Conservation (phyloP, 1,140 invertebrate genomes). For the Drosophila rhopaloa region DNA sequence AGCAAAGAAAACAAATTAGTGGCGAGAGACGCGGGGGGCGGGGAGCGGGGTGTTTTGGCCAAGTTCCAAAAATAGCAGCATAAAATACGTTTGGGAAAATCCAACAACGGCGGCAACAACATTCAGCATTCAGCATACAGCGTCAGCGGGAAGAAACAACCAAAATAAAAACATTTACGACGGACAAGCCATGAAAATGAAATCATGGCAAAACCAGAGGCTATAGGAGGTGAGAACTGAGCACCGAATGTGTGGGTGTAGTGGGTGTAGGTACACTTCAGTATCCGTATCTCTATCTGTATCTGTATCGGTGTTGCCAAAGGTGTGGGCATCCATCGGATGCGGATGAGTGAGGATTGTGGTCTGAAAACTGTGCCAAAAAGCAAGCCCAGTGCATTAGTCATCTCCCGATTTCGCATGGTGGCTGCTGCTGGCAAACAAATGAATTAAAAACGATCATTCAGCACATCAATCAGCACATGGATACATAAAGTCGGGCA, state of each 20-base stretch:
- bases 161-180: conserved; percentile 72
- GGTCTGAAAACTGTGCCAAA: conserved; percentile 70
- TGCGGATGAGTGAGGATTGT: conserved; percentile 62
- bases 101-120: conserved; percentile 30
- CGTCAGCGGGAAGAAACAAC: conserved; percentile 27
- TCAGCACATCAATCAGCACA: conserved; percentile 78
- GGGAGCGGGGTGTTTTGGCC: conserved; percentile 27
- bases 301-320: neutral
- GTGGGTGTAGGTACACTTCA: conserved; percentile 22
- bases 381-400: conserved; percentile 59
- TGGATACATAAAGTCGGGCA: conserved; percentile 39
- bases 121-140: neutral
- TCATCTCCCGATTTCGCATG: conserved; percentile 30
- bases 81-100: conserved; percentile 47
- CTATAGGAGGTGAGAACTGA: conserved; percentile 8
- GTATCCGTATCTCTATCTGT: no score
- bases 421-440: conserved; percentile 34
- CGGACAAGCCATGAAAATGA: conserved; percentile 62
- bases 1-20: conserved; percentile 24
- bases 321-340: conserved; percentile 51
- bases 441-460: conserved; percentile 79
- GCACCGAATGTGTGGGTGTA: conserved; percentile 38
- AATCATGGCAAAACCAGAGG: conserved; percentile 58
- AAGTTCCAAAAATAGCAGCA: conserved; percentile 68
- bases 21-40: neutral